phyloP scores from a whole-genome alignment of 23 tunicate species.

The Trididemnum clinides region DNA sequence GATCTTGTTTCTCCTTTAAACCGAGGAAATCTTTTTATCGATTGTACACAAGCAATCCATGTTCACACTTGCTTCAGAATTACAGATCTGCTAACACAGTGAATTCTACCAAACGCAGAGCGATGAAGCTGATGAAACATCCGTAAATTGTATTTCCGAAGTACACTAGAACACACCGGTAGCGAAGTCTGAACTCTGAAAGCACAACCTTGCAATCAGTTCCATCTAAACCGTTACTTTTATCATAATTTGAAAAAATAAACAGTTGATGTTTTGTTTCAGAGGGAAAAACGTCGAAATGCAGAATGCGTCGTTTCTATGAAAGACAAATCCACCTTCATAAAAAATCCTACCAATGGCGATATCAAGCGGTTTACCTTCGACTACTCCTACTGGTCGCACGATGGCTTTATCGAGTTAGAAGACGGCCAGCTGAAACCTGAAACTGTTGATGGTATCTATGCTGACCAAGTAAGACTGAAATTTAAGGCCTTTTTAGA shows the following conservation, averaged over 20 bases:
- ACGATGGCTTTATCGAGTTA: constrained; percentile 61
- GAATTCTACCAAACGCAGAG: too few species aligned
- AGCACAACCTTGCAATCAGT: constrained; percentile 60
- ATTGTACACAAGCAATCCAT: too few species aligned
- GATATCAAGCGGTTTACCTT: constrained; percentile 72
- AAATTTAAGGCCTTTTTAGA: too few species aligned
- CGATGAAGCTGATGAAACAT: too few species aligned
- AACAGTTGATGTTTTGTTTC: not conserved
- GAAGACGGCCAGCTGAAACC: constrained; percentile 39
- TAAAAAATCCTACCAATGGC: constrained; percentile 58
- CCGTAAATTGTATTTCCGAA: too few species aligned
- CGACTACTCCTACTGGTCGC: constrained; percentile 88
- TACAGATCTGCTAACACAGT: too few species aligned
- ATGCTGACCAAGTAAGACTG: constrained; percentile 66
- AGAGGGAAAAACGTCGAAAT: constrained; percentile 52
- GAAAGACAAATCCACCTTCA: constrained; percentile 63
- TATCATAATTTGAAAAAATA: not conserved
- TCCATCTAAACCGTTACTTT: not conserved
- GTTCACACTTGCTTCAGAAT: too few species aligned
- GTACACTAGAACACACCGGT: too few species aligned
- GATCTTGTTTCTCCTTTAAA: too few species aligned
- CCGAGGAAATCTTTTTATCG: too few species aligned
- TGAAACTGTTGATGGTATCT: constrained; percentile 12
- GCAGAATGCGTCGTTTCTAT: constrained; percentile 62
- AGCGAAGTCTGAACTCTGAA: too few species aligned